Evolutionary conservation across 2,113 vertebrate genomes (phyloP).

Genomic region (Otocyon megalotis): DNA sequence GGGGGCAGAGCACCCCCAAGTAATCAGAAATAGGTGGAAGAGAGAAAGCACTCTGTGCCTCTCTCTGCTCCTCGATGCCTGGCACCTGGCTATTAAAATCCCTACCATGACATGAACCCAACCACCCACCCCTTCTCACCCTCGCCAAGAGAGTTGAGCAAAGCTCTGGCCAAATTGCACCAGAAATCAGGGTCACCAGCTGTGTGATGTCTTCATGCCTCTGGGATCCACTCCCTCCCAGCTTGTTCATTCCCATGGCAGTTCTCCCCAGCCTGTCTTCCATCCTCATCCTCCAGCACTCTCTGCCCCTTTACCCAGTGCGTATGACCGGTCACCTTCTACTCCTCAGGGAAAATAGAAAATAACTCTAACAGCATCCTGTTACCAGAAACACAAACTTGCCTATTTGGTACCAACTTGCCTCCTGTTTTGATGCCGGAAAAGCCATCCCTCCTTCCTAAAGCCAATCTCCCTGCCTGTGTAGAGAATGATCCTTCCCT

Average conservation of each 20-base stretch:
- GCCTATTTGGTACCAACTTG: no score
- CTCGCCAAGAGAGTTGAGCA: not conserved
- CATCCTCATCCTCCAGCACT: not conserved
- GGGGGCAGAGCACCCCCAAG: not conserved
- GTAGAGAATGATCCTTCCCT: not conserved
- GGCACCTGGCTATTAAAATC: not conserved
- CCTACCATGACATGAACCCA: not conserved
- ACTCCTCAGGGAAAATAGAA: not conserved
- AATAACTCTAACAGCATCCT: not conserved
- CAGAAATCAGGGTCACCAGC: not conserved
- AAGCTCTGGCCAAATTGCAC: not conserved
- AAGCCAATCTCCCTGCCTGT: not conserved
- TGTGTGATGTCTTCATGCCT: no score
- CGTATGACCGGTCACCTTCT: not conserved
- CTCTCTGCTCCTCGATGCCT: not conserved
- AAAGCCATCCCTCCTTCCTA: not conserved
- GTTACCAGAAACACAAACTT: not conserved
- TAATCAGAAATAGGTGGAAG: not conserved
- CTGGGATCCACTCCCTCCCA: not conserved
- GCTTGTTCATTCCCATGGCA: not conserved
- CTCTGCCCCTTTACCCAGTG: no score
- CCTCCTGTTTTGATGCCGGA: not conserved
- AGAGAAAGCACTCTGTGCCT: not conserved
- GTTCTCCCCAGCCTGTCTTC: not conserved
- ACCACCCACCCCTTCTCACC: no score